phyloP scores from a whole-genome alignment of 2,113 vertebrate genomes.

The Etia nguti region DNA sequence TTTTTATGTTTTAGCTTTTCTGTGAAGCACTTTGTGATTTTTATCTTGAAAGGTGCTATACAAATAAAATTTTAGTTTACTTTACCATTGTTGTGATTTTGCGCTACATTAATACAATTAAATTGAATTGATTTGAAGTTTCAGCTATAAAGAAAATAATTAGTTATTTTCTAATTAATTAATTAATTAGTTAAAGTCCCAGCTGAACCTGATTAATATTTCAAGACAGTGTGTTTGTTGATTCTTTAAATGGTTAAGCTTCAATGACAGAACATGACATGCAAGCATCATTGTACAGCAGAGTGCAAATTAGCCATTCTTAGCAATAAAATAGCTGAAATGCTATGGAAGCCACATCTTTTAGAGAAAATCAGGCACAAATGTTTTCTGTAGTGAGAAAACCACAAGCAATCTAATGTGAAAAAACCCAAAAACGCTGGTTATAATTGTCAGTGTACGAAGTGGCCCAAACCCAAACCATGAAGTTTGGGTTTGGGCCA shows the following conservation, averaged over 20 bases:
- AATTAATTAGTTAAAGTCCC: background rate
- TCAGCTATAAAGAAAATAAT: background rate
- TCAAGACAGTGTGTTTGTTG: background rate
- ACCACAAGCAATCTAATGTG: background rate
- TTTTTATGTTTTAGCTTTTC: too few species aligned
- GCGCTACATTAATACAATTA: background rate
- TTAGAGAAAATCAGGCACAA: background rate
- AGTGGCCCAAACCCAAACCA: background rate
- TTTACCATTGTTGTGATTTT: background rate
- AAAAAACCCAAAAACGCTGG: fast-evolving
- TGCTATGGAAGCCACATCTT: background rate
- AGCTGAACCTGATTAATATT: background rate
- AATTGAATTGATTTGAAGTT: background rate
- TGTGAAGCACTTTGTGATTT: too few species aligned
- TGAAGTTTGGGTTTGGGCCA: background rate
- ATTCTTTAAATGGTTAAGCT: background rate
- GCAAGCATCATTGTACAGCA: background rate
- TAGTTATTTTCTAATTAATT: background rate
- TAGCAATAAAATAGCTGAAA: background rate
- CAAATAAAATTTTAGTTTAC: too few species aligned
- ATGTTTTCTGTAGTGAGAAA: background rate
- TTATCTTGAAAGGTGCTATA: too few species aligned
- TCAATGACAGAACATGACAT: background rate
- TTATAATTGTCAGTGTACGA: background rate
- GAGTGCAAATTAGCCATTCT: background rate